Evolutionary conservation across 1,140 invertebrate genomes (phyloP).

Genomic region (Drosophila pandora): DNA sequence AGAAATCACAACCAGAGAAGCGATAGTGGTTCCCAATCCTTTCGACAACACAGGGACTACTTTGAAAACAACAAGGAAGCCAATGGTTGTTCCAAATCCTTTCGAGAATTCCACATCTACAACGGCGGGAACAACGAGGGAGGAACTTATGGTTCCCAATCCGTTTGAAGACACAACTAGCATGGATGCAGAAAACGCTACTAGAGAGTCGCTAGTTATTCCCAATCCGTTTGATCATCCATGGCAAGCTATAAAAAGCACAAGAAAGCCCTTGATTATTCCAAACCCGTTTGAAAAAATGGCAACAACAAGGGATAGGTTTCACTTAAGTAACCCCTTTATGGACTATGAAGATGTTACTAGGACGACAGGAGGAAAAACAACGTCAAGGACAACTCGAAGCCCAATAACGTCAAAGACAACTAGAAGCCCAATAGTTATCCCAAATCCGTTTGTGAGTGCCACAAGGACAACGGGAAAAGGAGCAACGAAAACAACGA

Average conservation of each 20-base stretch:
- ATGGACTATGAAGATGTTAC: background rate
- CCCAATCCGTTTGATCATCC: background rate
- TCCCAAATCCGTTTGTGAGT: background rate
- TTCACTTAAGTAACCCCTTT: background rate
- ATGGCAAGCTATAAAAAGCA: background rate
- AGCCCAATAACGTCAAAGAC: background rate
- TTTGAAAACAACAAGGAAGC: background rate
- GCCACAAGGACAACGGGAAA: background rate
- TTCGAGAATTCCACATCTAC: background rate
- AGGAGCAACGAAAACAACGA: background rate
- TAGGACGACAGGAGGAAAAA: background rate
- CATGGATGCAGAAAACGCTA: background rate
- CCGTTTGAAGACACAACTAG: background rate
- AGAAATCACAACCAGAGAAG: no score
- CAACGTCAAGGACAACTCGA: background rate
- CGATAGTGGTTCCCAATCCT: no score
- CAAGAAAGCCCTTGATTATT: background rate
- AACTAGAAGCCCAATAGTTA: background rate
- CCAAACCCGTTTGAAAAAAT: background rate
- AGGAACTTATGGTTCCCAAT: background rate
- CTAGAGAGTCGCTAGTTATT: background rate
- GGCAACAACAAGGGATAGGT: no score
- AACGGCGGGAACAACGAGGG: no score
- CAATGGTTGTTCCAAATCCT: background rate
- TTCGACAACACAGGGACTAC: no score